Conservation (phyloP, 1,140 invertebrate genomes). For the Brachionus rotundiformis region DNA sequence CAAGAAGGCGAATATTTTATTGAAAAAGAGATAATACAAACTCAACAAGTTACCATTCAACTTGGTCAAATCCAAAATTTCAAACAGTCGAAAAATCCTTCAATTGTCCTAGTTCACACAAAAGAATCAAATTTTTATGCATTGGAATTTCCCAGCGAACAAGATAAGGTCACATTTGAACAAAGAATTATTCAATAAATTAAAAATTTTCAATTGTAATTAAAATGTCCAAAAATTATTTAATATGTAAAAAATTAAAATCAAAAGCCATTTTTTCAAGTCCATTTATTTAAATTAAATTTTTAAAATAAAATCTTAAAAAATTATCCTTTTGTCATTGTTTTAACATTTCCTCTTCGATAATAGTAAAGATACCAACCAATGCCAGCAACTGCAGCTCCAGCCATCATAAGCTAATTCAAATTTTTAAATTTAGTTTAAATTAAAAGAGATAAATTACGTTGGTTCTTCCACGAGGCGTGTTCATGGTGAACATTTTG, state of each 20-base stretch:
- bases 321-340: not conserved
- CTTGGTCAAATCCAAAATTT: not conserved
- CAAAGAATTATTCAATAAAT: not conserved
- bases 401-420: not conserved
- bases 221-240: constrained; percentile 20
- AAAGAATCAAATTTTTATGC: not conserved
- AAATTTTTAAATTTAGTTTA: too few species aligned
- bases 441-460: too few species aligned
- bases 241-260: constrained; percentile 26
- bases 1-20: not conserved
- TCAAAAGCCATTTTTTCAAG: constrained; percentile 23
- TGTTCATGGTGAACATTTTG: constrained; percentile 29
- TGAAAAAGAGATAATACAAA: not conserved
- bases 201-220: not conserved
- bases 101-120: not conserved
- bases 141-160: not conserved
- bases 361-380: constrained; percentile 16
- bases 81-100: constrained; percentile 6
- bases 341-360: not conserved
- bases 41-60: not conserved
- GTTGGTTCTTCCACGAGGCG: not conserved
- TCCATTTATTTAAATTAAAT: constrained; percentile 33
- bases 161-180: not conserved
- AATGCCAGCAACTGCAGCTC: not conserved
- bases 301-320: not conserved